Conservation (phyloP, 2,888 invertebrate species). For the Epinotia bilunana region DNA sequence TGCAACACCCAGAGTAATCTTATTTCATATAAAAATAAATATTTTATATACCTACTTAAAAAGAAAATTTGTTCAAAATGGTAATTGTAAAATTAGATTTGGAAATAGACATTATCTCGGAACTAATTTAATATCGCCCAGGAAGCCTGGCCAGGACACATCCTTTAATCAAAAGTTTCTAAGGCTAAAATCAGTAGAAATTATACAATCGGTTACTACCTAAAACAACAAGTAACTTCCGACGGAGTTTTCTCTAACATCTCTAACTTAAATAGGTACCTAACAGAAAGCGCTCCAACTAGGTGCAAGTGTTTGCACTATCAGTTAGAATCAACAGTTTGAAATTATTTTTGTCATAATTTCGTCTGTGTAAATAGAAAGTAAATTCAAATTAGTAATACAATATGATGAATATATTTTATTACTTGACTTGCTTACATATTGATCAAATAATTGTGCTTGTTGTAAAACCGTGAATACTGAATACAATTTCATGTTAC, state of each 20-base stretch:
- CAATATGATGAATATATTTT: no score
- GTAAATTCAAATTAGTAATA: no score
- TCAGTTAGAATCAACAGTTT: constrained; percentile 11
- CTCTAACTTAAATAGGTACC: constrained; percentile 8
- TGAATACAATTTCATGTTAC: no score
- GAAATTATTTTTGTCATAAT: background rate
- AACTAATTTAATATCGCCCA: background rate
- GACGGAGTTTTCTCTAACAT: constrained; percentile 9
- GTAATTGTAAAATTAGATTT: background rate
- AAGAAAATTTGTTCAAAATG: no score
- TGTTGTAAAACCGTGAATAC: no score
- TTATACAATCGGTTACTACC: constrained; percentile 16
- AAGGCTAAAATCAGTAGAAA: constrained; percentile 25
- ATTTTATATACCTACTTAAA: no score
- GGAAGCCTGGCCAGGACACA: constrained; percentile 6
- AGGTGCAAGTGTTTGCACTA: constrained; percentile 18
- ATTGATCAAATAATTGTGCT: no score
- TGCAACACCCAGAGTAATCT: no score
- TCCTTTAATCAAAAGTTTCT: background rate
- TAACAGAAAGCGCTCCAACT: background rate
- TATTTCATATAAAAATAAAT: no score
- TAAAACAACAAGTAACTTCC: constrained; percentile 34
- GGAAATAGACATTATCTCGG: background rate
- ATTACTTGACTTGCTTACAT: no score
- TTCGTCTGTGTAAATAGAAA: background rate